Conservation (phyloP, 2,797 vertebrate genomes). For the Eospalax fontanierii region DNA sequence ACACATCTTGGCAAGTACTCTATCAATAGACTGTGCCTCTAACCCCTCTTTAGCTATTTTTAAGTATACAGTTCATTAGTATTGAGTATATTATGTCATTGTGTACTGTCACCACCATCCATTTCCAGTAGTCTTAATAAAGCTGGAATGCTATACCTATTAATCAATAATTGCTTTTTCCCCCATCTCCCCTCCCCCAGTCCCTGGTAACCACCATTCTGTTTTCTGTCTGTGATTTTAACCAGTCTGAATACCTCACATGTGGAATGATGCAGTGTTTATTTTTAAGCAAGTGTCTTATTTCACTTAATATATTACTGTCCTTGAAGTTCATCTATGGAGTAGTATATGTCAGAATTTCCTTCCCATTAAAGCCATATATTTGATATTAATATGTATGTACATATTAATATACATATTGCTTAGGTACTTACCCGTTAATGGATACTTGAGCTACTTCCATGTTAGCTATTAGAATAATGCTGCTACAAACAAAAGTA, state of each 20-base stretch:
- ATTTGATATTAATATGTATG: neutral
- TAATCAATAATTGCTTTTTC: neutral
- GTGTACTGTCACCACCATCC: neutral
- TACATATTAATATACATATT: conserved; percentile 1
- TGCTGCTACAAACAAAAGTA: neutral
- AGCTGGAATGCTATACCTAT: neutral
- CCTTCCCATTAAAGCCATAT: neutral
- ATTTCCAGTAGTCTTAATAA: conserved; percentile 23
- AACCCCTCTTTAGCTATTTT: conserved; percentile 11
- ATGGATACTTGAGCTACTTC: neutral
- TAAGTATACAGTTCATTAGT: neutral
- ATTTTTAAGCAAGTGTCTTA: neutral
- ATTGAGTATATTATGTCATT: neutral
- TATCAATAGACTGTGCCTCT: neutral
- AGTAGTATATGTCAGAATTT: conserved; percentile 29
- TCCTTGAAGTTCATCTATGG: neutral
- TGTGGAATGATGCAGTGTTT: neutral
- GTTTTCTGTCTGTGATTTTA: conserved; percentile 23
- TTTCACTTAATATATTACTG: conserved; percentile 24
- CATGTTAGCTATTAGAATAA: neutral
- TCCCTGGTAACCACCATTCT: neutral
- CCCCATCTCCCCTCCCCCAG: neutral
- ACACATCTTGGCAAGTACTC: neutral
- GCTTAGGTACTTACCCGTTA: neutral
- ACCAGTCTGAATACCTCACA: neutral